Evolutionary conservation across 2,888 invertebrate species (phyloP).

Genomic region (Chrysomela aeneicollis): DNA sequence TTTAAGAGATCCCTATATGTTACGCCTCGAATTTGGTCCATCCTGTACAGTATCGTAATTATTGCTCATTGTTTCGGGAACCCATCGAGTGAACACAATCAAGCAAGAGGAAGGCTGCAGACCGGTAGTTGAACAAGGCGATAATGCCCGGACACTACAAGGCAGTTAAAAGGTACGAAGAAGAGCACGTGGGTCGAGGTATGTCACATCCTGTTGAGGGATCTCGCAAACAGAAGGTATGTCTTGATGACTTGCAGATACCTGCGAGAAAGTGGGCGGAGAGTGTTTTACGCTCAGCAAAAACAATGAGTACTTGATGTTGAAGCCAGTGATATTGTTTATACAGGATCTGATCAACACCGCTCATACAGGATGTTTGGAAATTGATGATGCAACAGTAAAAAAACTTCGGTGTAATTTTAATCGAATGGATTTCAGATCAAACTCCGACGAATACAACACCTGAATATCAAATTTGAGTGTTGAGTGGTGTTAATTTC

Average conservation of each 20-base stretch:
- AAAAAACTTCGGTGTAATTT: no score
- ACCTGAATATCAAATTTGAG: no score
- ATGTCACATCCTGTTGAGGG: conserved; percentile 43
- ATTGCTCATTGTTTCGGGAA: conserved; percentile 22
- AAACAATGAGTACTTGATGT: conserved; percentile 38
- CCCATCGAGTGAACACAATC: conserved; percentile 15
- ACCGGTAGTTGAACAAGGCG: conserved; percentile 1
- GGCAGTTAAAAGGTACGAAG: conserved; percentile 37
- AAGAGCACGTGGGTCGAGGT: conserved; percentile 32
- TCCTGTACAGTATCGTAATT: not conserved
- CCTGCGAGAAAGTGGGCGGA: conserved; percentile 40
- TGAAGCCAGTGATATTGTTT: not conserved
- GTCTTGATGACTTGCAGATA: conserved; percentile 44
- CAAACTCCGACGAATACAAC: no score
- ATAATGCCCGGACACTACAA: conserved; percentile 25
- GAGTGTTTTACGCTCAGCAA: conserved; percentile 46
- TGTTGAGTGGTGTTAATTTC: no score
- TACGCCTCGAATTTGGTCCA: no score
- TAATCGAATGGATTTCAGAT: no score
- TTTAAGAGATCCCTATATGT: no score
- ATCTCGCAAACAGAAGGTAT: conserved; percentile 40
- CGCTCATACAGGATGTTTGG: not conserved
- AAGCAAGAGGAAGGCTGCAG: not conserved
- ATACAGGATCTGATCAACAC: not conserved
- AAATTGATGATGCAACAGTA: no score